Evolutionary conservation across 2,888 invertebrate species (phyloP), one percentile per base, ranked within the genome.

Genomic region (Pseudococcus jackbeardsleyi): DNA sequence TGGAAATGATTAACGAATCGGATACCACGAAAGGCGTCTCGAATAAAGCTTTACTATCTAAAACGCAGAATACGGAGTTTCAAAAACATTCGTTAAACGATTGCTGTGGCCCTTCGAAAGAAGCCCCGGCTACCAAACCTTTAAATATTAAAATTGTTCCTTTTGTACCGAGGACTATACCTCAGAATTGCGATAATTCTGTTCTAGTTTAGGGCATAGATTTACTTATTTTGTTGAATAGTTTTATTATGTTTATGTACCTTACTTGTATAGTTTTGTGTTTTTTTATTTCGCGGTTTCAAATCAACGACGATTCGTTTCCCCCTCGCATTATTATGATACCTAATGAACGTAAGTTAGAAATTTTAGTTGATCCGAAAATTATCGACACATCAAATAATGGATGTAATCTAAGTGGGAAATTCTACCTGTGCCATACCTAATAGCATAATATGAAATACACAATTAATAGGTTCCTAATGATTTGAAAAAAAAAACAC

Each of bases 1-100:
- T 94, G 84, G 94, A 94, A 90, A 93, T 94, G 93, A 93, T 94
- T 77, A 93, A 93, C 19, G 93, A 93, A 89, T 93, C 93, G 17
- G 93, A 90, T 84, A 85, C 88, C 90, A 90, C 88, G 88, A 87
- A 54, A 82, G 87, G 77, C 11, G 79, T 87, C 39, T 26, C 59
- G 12, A 46, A 46, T 48, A 87, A 87, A 54, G 79, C 59, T 19
- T 39, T 87, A 50, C 82, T 87, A 7, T 87, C 87, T 17, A 87
- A 87, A 79, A 87, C 87, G 48, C 87, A 87, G 59, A 87, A 87
- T n/a, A 87, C 46, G 26, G 54, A 77, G 19, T 87, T 87, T 50
- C 87, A 87, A 50, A 87, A 87, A 39, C 46, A 54, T 54, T 46
- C 82, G 33, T 12, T 48, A 48, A 39, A 50, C 46, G 19, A 50